phyloP scores from a whole-genome alignment of 2,888 invertebrate species.

The Molorchus minor region DNA sequence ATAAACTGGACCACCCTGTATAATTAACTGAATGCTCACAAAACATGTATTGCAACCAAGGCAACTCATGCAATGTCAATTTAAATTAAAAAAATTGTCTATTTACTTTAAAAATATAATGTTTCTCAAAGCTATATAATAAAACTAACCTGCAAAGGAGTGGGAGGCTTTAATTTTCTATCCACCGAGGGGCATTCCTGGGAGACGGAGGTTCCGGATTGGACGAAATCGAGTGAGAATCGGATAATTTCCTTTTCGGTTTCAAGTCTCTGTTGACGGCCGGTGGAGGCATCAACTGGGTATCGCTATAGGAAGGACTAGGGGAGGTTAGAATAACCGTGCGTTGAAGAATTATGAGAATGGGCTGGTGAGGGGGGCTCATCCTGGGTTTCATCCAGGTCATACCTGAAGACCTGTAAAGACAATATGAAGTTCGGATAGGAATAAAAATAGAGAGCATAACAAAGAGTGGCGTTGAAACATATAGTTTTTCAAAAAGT shows the following conservation, averaged over 20 bases:
- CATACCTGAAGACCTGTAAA: constrained; percentile 57
- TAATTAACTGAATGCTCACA: too few relatives aligned
- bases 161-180: constrained; percentile 70
- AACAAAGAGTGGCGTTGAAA: not conserved
- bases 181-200: constrained; percentile 68
- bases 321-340: constrained; percentile 69
- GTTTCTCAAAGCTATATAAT: constrained; percentile 1
- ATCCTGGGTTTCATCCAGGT: constrained; percentile 53
- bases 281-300: constrained; percentile 64
- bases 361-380: constrained; percentile 64
- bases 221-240: constrained; percentile 61
- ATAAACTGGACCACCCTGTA: too few relatives aligned
- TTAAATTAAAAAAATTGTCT: too few relatives aligned
- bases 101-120: too few relatives aligned
- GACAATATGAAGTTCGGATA: constrained; percentile 12
- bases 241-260: constrained; percentile 70
- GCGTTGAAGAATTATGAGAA: constrained; percentile 65
- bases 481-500: not conserved
- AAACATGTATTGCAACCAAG: too few relatives aligned
- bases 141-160: constrained; percentile 60
- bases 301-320: constrained; percentile 62
- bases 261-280: constrained; percentile 84
- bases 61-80: too few relatives aligned
- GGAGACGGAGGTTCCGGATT: constrained; percentile 60
- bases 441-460: not conserved